A percentile compares a stretch with the other conserved stretches of the same genome.
phyloP scores from a whole-genome alignment of 2,113 vertebrate species.

The Alexandromys fortis region DNA sequence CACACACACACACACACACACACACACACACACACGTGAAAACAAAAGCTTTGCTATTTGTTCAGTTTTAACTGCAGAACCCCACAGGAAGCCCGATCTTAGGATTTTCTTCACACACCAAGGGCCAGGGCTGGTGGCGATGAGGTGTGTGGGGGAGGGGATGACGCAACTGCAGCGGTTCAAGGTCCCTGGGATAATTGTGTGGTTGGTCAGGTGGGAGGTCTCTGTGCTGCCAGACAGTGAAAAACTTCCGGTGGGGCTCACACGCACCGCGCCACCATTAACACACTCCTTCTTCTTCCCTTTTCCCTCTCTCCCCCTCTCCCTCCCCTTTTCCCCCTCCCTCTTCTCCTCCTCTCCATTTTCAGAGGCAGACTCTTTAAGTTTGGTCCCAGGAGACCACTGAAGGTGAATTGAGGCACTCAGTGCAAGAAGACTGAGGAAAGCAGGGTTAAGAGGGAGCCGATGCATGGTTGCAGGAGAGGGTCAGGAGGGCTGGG shows the following conservation, averaged over 20 bases:
- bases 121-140: not conserved
- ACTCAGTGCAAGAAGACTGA: not conserved
- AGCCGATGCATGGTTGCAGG: not conserved
- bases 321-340: fast-evolving
- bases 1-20: not conserved
- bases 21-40: not conserved
- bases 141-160: too few species aligned
- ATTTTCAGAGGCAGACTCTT: not conserved
- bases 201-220: not conserved
- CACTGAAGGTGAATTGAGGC: not conserved
- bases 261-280: too few species aligned
- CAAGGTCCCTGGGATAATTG: not conserved
- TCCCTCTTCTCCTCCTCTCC: not conserved
- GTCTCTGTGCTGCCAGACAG: not conserved
- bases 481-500: not conserved
- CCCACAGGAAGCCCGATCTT: not conserved
- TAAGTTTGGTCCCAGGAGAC: not conserved
- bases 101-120: not conserved
- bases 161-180: too few species aligned
- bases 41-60: not conserved
- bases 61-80: not conserved
- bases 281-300: not conserved
- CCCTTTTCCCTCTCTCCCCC: not conserved
- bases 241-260: not conserved
- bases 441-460: not conserved